Evolutionary conservation across 2,113 vertebrate species (phyloP).

Genomic region (Phoenicopterus ruber): DNA sequence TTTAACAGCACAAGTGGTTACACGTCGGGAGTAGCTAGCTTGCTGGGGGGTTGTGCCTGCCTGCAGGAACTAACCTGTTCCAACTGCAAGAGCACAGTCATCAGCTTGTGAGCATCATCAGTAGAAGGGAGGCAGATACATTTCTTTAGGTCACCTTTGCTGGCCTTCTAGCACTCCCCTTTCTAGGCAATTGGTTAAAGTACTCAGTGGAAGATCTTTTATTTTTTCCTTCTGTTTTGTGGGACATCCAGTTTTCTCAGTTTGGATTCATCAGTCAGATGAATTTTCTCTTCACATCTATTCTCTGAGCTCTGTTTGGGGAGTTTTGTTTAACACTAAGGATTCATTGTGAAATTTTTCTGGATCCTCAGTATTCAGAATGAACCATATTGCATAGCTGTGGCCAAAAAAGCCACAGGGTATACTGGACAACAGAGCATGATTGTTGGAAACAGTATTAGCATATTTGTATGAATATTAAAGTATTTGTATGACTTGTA

Average conservation of each 20-base stretch:
- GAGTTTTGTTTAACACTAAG: neutral
- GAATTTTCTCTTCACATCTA: neutral
- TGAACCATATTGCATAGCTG: rapidly evolving
- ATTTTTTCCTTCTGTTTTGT: neutral
- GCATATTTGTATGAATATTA: neutral
- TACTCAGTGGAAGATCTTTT: neutral
- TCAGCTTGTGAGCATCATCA: neutral
- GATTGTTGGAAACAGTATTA: neutral
- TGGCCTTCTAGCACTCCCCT: neutral
- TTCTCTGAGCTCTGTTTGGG: neutral
- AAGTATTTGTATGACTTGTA: neutral
- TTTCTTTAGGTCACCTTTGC: neutral
- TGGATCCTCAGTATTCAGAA: neutral
- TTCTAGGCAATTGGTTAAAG: neutral
- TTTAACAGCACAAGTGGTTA: neutral
- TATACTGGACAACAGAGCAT: neutral
- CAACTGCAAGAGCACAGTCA: neutral
- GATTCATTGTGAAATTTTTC: neutral
- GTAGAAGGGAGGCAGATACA: neutral
- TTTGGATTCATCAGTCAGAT: neutral
- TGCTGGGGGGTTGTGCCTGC: neutral
- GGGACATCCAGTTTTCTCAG: neutral
- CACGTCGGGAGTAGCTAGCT: neutral
- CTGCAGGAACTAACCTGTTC: neutral
- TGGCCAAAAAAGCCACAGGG: neutral